A percentile compares a stretch with the other conserved stretches of the same genome.
Conservation (phyloP, 2,797 vertebrate species). For the Chloroceryle inda region DNA sequence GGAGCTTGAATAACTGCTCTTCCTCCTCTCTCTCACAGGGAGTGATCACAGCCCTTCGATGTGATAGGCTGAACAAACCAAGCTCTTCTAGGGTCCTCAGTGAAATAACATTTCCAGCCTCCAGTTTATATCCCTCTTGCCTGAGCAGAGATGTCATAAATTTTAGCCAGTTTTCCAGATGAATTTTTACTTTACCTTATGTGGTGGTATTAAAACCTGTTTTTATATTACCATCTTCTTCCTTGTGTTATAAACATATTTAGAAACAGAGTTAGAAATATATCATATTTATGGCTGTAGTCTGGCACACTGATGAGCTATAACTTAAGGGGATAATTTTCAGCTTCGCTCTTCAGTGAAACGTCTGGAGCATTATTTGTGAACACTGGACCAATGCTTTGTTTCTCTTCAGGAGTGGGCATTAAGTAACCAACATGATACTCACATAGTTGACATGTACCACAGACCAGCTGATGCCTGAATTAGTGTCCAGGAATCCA, state of each 20-base stretch:
- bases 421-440: background rate
- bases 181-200: background rate
- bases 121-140: background rate
- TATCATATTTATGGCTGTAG: background rate
- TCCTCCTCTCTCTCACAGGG: background rate
- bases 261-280: background rate
- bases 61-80: background rate
- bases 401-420: background rate
- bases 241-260: background rate
- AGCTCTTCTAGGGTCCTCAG: background rate
- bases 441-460: background rate
- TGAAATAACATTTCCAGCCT: background rate
- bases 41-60: background rate
- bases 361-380: background rate
- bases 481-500: background rate
- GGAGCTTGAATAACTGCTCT: slow-evolving; percentile 23
- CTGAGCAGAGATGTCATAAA: background rate
- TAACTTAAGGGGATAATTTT: background rate
- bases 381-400: background rate
- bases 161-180: background rate
- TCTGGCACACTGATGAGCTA: background rate
- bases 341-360: background rate
- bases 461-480: background rate
- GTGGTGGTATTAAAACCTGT: background rate
- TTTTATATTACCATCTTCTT: background rate